Conservation (phyloP, 2,888 invertebrate species). For the Drosophila mimica region DNA sequence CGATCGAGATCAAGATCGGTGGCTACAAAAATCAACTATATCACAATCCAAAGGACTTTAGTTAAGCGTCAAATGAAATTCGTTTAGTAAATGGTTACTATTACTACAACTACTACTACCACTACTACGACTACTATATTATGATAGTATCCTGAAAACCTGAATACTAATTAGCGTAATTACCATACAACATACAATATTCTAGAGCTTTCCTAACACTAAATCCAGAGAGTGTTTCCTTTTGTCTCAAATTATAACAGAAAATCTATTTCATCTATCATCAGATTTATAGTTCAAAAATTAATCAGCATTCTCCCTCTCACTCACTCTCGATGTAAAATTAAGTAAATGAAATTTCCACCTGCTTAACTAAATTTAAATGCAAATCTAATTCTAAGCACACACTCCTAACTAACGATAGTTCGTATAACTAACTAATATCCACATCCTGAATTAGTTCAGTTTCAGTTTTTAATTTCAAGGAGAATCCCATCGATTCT, state of each 20-base stretch:
- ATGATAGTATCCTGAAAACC: conserved; percentile 33
- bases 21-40: conserved; percentile 66
- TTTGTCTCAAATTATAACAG: neutral
- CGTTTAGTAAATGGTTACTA: conserved; percentile 66
- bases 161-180: conserved; percentile 54
- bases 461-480: conserved; percentile 29
- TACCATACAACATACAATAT: conserved; percentile 3
- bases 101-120: conserved; percentile 26
- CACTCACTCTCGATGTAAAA: conserved; percentile 1
- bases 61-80: conserved; percentile 60
- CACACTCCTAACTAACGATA: conserved; percentile 61
- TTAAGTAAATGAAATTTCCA: conserved; percentile 73
- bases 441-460: conserved; percentile 13
- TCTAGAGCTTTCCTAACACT: conserved; percentile 7
- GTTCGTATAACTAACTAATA: conserved; percentile 31
- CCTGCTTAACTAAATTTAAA: conserved; percentile 60
- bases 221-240: conserved; percentile 5
- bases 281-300: conserved; percentile 11
- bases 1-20: conserved; percentile 13
- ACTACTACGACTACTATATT: neutral
- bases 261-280: neutral
- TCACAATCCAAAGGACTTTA: conserved; percentile 84
- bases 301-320: neutral
- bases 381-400: conserved; percentile 52
- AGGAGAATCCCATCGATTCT: conserved; percentile 5